Conservation (phyloP, 2,797 vertebrate species). For the Pseudochromis fuscus region DNA sequence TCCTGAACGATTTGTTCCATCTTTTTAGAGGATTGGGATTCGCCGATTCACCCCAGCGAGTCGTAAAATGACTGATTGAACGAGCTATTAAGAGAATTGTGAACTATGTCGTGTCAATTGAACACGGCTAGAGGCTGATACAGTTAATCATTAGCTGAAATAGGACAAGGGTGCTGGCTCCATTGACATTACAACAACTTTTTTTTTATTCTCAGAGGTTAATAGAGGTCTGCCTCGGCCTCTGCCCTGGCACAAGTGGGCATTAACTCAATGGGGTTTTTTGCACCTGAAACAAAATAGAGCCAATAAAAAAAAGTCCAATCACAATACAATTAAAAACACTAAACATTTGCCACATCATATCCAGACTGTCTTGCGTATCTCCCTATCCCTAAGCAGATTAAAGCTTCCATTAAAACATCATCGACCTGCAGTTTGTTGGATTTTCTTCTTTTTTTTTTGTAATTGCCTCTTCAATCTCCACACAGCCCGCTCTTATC, state of each 20-base stretch:
- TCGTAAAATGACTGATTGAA: constrained; percentile 52
- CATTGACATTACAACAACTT: constrained; percentile 23
- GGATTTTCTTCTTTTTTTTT: background rate
- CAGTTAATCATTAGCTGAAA: constrained; percentile 52
- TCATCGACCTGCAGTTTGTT: constrained; percentile 40
- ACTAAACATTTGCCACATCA: too few species aligned
- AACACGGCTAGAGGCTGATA: constrained; percentile 18
- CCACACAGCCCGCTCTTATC: constrained; percentile 48
- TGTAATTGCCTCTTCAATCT: constrained; percentile 57
- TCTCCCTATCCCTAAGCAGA: constrained; percentile 38
- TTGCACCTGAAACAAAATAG: background rate
- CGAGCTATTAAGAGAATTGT: constrained; percentile 56
- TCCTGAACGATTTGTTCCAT: constrained; percentile 43
- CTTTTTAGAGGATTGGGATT: constrained; percentile 24
- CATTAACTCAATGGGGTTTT: background rate
- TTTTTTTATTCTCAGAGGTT: constrained; percentile 30
- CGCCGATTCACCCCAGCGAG: constrained; percentile 18
- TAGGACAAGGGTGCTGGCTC: constrained; percentile 33
- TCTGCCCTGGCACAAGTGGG: background rate
- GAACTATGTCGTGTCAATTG: constrained; percentile 42
- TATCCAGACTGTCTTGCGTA: constrained; percentile 5
- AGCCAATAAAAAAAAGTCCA: constrained; percentile 10
- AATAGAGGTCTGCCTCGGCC: constrained; percentile 19
- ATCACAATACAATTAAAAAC: constrained; percentile 1
- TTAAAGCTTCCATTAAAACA: constrained; percentile 57